Evolutionary conservation across 2,888 invertebrate species (phyloP), one percentile per base, ranked within the genome.

Genomic region (Dolomedes plantarius): DNA sequence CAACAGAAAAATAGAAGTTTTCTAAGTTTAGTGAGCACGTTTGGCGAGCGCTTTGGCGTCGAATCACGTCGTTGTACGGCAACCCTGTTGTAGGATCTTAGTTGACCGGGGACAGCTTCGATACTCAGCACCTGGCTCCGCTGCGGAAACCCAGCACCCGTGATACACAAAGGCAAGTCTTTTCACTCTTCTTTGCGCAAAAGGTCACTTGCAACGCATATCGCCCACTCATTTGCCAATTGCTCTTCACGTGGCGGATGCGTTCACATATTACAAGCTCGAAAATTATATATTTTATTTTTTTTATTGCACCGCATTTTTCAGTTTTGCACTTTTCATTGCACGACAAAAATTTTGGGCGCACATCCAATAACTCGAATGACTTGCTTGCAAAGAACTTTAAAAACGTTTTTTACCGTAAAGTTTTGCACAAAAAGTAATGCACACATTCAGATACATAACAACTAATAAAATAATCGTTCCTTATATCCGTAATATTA

Each of bases 51-150:
- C 11, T 56, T 56, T 56, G 56, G 56, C 56, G 56, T 6, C 1
- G 5, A 5, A 56, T 56, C 56, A 19, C 3, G 39, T 1, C n/a
- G 16, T 3, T 11, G 23, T 46, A 23, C 65, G 72, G 82, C 76
- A 83, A 83, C 82, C 82, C 68, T 65, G 6, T 7, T 1, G 7
- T 71, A 19, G 16, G 69, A 71, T 65, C 76, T 41, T 65, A n/a
- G 65, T 64, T 65, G 62, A 69, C 75, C 69, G 64, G 69, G 64
- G 41, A 50, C 23, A 29, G 28, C 69, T 36, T 71, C 64, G 32
- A 71, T 76, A 76, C 71, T 76, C 76, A 39, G 82, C 76, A 76
- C 65, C 76, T 76, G 76, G 72, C 64, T 69, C 46, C 41, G 64
- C 71, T 71, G 29, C 28, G 76, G 76, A 28, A 39, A 56, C 50